phyloP scores from a whole-genome alignment of 1,140 invertebrate genomes.

The Tyrophagus putrescentiae region DNA sequence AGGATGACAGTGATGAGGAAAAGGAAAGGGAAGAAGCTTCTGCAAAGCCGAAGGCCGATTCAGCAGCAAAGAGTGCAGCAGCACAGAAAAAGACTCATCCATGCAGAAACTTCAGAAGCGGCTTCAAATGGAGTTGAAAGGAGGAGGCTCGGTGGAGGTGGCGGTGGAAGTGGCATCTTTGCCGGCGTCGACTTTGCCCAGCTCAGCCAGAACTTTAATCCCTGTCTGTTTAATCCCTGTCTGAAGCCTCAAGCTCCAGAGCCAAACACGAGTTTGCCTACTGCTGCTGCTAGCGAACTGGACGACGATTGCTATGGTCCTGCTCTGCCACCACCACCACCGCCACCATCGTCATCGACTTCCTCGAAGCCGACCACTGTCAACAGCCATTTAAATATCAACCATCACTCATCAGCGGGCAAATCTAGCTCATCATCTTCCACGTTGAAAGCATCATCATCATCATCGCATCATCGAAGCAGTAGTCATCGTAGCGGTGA shows the following conservation, averaged over 20 bases:
- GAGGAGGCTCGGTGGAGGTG: not conserved
- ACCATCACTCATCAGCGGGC: not conserved
- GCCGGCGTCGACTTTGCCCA: constrained; percentile 52
- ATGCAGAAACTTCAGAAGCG: not conserved
- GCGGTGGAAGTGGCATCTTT: constrained; percentile 34
- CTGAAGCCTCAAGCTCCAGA: not conserved
- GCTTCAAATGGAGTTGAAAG: not conserved
- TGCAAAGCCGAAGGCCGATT: constrained; percentile 29
- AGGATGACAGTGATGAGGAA: constrained; percentile 35
- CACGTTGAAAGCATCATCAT: no score
- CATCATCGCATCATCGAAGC: no score
- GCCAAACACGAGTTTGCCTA: not conserved
- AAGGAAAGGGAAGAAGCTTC: constrained; percentile 35
- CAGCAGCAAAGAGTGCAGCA: no score
- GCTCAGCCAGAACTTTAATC: constrained; percentile 33
- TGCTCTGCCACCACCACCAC: constrained; percentile 21
- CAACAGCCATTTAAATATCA: not conserved
- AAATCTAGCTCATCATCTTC: not conserved
- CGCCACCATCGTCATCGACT: not conserved
- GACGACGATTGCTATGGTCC: constrained; percentile 24
- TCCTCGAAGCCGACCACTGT: not conserved
- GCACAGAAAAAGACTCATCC: no score
- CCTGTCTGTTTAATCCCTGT: not conserved
- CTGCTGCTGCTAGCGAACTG: not conserved
- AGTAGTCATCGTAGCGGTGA: no score